Conservation (phyloP, 1,140 invertebrate genomes). For the Drosophila repletoides region DNA sequence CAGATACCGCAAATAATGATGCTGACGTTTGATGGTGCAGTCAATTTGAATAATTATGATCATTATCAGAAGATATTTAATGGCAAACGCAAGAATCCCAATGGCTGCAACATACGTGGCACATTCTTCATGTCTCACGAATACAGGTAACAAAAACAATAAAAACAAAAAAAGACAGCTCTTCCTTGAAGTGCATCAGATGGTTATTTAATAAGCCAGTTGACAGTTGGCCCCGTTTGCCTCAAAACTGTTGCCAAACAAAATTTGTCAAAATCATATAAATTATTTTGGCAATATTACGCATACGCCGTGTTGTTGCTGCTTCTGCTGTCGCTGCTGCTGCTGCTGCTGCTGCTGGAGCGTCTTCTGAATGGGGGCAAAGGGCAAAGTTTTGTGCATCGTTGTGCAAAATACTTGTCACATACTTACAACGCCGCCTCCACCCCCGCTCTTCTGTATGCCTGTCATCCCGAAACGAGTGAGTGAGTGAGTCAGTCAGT, state of each 20-base stretch:
- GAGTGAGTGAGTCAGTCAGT: slow-evolving; percentile 18
- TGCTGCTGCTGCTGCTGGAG: slow-evolving; percentile 7
- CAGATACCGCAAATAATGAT: slow-evolving; percentile 97
- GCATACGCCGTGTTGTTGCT: slow-evolving; percentile 45
- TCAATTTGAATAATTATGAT: slow-evolving; percentile 96
- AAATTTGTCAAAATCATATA: slow-evolving; percentile 40
- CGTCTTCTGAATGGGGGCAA: slow-evolving; percentile 32
- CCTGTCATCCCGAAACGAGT: slow-evolving; percentile 21
- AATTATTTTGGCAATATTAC: slow-evolving; percentile 70
- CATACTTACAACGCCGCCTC: slow-evolving; percentile 69
- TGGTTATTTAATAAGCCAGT: slow-evolving; percentile 53
- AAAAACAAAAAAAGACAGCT: not conserved
- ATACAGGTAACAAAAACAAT: slow-evolving; percentile 85
- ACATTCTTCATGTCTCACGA: slow-evolving; percentile 98
- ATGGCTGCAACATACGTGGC: slow-evolving; percentile 93
- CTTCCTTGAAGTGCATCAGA: not conserved
- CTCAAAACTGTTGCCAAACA: slow-evolving; percentile 37
- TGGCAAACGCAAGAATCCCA: slow-evolving; percentile 91
- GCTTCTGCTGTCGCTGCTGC: slow-evolving; percentile 8
- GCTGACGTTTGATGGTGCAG: slow-evolving; percentile 95
- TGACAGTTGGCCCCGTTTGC: slow-evolving; percentile 44
- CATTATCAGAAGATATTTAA: slow-evolving; percentile 93
- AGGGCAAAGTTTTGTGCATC: slow-evolving; percentile 67
- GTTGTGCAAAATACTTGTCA: slow-evolving; percentile 73
- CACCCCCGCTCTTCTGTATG: slow-evolving; percentile 23